These are phyloP conservation scores for Erpobdella octoculata DNA, from an alignment of 2,888 invertebrate species.

Conservation along the genomic window DNA sequence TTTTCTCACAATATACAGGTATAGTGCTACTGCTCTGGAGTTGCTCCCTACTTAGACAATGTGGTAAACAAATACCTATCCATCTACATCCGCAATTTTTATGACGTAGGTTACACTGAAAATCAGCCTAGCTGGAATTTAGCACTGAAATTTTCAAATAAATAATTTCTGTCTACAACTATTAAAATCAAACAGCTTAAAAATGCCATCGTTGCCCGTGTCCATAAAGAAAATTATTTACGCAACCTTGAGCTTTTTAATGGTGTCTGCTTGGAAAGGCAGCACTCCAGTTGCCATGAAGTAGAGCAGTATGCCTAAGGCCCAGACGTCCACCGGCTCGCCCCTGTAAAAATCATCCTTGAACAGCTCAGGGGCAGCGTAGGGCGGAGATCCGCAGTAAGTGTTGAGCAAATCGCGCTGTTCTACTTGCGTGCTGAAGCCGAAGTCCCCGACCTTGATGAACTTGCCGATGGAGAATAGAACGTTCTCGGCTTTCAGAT, in stretches of 20 bases:
- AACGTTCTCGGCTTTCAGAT: constrained; percentile 73
- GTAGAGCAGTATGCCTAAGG: constrained; percentile 65
- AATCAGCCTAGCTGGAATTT: too few species aligned
- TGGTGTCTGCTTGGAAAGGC: constrained; percentile 69
- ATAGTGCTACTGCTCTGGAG: too few species aligned
- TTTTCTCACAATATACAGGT: too few species aligned
- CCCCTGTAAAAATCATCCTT: constrained; percentile 56
- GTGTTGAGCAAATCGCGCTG: constrained; percentile 62
- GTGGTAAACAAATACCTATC: too few species aligned
- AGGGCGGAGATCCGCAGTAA: constrained; percentile 72
- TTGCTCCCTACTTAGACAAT: too few species aligned
- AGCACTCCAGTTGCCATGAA: constrained; percentile 69
- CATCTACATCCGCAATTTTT: too few species aligned
- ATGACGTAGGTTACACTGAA: too few species aligned
- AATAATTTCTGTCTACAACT: too few species aligned
- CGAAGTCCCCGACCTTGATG: constrained; percentile 65
- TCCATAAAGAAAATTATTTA: too few species aligned
- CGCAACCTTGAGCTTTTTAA: constrained; percentile 60
- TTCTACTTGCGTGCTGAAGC: constrained; percentile 63
- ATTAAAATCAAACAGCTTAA: too few species aligned
- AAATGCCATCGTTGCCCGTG: too few species aligned
- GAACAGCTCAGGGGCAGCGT: constrained; percentile 72
- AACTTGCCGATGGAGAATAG: constrained; percentile 57
- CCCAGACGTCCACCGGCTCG: constrained; percentile 66
- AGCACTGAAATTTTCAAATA: too few species aligned